phyloP scores from a whole-genome alignment of 2,888 invertebrate species.

The Drosophila mayaguana region DNA sequence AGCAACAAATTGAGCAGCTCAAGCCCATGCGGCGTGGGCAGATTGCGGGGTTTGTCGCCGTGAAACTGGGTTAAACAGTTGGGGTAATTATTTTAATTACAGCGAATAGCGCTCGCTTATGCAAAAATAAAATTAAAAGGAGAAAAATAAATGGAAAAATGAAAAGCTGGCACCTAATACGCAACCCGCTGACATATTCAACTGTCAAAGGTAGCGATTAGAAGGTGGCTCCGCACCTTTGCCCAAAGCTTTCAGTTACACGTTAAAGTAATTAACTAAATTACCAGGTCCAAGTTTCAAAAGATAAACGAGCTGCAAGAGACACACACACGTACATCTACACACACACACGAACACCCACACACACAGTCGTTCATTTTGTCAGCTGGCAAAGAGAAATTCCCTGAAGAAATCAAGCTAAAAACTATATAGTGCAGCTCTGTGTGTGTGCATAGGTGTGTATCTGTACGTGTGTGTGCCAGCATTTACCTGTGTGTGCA shows the following conservation, averaged over 20 bases:
- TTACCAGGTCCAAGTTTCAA: constrained; percentile 63
- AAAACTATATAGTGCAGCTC: constrained; percentile 71
- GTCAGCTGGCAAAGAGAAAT: constrained; percentile 69
- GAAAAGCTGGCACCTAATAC: constrained; percentile 69
- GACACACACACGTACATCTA: constrained; percentile 15
- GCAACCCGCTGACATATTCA: constrained; percentile 52
- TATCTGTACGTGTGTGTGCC: constrained; percentile 25
- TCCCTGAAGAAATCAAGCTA: constrained; percentile 84
- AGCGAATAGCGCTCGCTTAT: constrained; percentile 36
- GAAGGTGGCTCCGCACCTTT: constrained; percentile 63
- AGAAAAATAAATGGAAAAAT: constrained; percentile 16
- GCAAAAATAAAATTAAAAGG: not conserved
- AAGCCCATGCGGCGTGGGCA: constrained; percentile 1
- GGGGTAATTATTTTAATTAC: constrained; percentile 82
- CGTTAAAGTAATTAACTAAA: constrained; percentile 80
- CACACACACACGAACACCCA: constrained; percentile 19
- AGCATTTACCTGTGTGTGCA: constrained; percentile 24
- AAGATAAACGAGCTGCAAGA: constrained; percentile 63
- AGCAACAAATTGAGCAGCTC: constrained; percentile 76
- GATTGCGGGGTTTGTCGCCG: constrained; percentile 9
- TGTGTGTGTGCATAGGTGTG: not conserved
- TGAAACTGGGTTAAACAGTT: constrained; percentile 78
- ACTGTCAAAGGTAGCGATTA: constrained; percentile 59
- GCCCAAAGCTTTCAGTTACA: constrained; percentile 55
- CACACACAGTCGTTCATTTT: constrained; percentile 50